Evolutionary conservation across 2,113 vertebrate species (phyloP).

Genomic region (Apeltes quadracus): DNA sequence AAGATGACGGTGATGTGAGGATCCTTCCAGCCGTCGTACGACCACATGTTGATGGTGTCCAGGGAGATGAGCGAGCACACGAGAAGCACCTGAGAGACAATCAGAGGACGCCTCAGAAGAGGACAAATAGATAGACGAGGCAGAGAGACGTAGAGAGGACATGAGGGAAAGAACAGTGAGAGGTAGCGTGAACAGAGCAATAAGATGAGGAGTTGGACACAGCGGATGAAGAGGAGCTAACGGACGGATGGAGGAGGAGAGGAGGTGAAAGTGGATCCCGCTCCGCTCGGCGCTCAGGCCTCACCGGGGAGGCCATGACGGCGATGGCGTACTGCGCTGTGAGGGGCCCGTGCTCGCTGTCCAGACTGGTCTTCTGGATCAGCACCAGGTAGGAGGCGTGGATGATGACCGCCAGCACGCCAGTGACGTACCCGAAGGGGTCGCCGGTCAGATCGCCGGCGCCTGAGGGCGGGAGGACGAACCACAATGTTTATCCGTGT

Average conservation of each 20-base stretch:
- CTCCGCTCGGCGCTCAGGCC: too few species aligned
- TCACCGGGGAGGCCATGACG: conserved; percentile 87
- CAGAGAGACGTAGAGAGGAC: background rate
- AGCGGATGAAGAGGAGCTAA: too few species aligned
- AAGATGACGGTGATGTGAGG: conserved; percentile 89
- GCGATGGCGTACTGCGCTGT: conserved; percentile 96
- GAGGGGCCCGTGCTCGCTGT: conserved; percentile 91
- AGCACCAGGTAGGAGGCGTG: conserved; percentile 96
- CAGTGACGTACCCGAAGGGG: conserved; percentile 91
- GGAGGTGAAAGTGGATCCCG: too few species aligned
- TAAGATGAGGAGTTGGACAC: too few species aligned
- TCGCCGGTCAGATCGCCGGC: conserved; percentile 95
- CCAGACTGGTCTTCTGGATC: conserved; percentile 93
- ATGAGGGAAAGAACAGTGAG: background rate
- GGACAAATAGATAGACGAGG: background rate
- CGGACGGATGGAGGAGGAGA: background rate
- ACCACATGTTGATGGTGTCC: conserved; percentile 92
- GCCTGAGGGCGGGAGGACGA: conserved; percentile 78
- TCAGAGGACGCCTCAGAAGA: too few species aligned
- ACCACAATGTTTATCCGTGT: too few species aligned
- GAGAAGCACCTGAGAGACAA: conserved; percentile 84
- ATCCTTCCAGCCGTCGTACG: conserved; percentile 91
- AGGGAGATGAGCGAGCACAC: conserved; percentile 89
- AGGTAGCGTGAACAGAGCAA: background rate
- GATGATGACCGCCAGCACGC: conserved; percentile 91